Evolutionary conservation across 2,888 invertebrate species (phyloP), one percentile per base, ranked within the genome.

Genomic region (Cyclophora albipunctata): DNA sequence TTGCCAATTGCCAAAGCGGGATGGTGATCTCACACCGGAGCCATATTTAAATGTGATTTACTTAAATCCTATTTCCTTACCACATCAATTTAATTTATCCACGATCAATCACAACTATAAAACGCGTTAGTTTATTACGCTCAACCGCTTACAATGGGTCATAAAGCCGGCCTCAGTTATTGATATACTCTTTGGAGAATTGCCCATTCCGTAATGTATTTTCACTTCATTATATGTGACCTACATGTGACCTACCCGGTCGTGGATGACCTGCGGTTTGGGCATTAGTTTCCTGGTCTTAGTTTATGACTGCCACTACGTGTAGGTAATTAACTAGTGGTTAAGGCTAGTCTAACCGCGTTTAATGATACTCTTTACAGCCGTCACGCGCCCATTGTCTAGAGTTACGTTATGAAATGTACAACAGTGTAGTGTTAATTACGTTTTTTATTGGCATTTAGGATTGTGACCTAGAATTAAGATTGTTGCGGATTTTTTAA

Each of bases 311-410:
- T 67, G 57, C 70, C 70, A 55, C 81, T 79, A 73, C 64, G 69
- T 73, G 69, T 66, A 61, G 79, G 76, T 77, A 84, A 84, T 84
- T 84, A 84, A 84, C 78, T 74, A 67, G 77, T 57, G 81, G 80
- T 82, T 77, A 69, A 66, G 67, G 71, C 69, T 66, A 71, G 73
- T 61, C 54, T 58, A 45, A 51, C 49, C 45, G 49, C 52, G 52
- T 75, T 80, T 78, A 76, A 78, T 75, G 75, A 75, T 77, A 73
- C 58, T 53, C 55, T 71, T 71, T 67, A 71, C 69, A 66, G 64
- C 62, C 71, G 78, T 76, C 77, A 77, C 73, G 72, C 68, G 63
- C 50, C 75, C 68, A 78, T 82, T 83, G 83, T 84, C 71, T 69
- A 50, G 37, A 37, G 4, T 4, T 37, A 57, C 59, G 51, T 73